Evolutionary conservation across 2,113 vertebrate species (phyloP).

Genomic region (Tragulus kanchil): DNA sequence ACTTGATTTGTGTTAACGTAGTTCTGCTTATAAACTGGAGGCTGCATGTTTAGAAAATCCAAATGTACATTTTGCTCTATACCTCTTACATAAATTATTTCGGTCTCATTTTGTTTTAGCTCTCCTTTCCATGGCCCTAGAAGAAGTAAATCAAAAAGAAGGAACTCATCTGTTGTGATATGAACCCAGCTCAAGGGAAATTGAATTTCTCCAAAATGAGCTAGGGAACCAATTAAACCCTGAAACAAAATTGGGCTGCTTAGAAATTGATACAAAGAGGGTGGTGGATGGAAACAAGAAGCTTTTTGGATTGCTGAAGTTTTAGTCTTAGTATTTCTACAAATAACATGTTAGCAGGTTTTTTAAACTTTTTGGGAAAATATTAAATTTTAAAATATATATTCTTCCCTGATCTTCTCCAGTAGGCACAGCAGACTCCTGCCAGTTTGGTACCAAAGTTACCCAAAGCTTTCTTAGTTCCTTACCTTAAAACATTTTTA

Average conservation of each 20-base stretch:
- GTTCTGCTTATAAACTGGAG: not conserved
- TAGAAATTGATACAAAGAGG: not conserved
- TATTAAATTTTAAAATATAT: not conserved
- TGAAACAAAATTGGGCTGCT: not conserved
- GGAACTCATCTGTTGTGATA: not conserved
- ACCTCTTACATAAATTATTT: not conserved
- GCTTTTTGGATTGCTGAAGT: not conserved
- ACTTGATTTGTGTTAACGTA: not conserved
- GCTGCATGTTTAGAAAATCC: not conserved
- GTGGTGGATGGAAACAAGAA: not conserved
- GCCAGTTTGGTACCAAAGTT: not conserved
- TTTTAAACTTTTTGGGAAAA: not conserved
- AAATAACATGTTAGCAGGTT: not conserved
- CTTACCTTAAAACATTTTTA: not conserved
- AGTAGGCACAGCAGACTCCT: not conserved
- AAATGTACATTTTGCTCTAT: not conserved
- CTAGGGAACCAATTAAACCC: not conserved
- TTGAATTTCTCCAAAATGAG: conserved; percentile 27
- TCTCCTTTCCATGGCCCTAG: not conserved
- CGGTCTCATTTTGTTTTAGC: not conserved
- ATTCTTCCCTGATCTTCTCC: not conserved
- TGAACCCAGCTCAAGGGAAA: not conserved
- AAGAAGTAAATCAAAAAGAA: conserved; percentile 25
- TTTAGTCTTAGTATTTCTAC: not conserved
- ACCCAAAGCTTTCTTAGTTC: not conserved